Percentiles rank a stretch among this genome's conserved stretches.
Evolutionary conservation across 2,888 invertebrate genomes (phyloP).

Genomic region (Scaptomyza tumidula): DNA sequence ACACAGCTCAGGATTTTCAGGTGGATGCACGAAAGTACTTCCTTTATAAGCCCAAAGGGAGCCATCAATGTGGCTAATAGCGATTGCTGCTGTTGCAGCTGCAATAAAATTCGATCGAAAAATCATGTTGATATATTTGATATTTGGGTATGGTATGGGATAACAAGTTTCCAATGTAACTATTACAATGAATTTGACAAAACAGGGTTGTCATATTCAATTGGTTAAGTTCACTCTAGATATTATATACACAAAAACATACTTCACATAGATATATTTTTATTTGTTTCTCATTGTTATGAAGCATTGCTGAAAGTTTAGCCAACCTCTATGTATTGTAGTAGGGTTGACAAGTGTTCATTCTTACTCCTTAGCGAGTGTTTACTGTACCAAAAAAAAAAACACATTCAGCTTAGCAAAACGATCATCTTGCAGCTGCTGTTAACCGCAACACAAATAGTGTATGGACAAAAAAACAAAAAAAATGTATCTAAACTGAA

Average conservation of each 20-base stretch:
- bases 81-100: constrained; percentile 14
- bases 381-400: neutral
- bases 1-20: constrained; percentile 31
- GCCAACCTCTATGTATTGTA: too few species aligned
- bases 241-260: neutral
- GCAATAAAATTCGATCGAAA: constrained; percentile 23
- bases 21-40: constrained; percentile 32
- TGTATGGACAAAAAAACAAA: constrained; percentile 1
- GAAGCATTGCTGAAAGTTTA: too few species aligned
- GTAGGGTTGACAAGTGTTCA: too few species aligned
- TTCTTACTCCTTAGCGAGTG: neutral
- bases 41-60: constrained; percentile 24
- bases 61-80: constrained; percentile 17
- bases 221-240: neutral
- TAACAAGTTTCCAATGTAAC: neutral
- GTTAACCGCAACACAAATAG: constrained; percentile 38
- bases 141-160: too few species aligned
- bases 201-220: neutral
- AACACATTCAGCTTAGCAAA: neutral
- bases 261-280: too few species aligned
- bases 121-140: constrained; percentile 8
- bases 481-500: constrained; percentile 26
- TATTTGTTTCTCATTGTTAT: too few species aligned
- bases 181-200: neutral
- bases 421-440: constrained; percentile 6